A percentile compares a stretch with the other conserved stretches of the same genome.
These are phyloP conservation scores for Phaethornis superciliosus DNA, from an alignment of 2,113 vertebrate species.

Conservation along the genomic window DNA sequence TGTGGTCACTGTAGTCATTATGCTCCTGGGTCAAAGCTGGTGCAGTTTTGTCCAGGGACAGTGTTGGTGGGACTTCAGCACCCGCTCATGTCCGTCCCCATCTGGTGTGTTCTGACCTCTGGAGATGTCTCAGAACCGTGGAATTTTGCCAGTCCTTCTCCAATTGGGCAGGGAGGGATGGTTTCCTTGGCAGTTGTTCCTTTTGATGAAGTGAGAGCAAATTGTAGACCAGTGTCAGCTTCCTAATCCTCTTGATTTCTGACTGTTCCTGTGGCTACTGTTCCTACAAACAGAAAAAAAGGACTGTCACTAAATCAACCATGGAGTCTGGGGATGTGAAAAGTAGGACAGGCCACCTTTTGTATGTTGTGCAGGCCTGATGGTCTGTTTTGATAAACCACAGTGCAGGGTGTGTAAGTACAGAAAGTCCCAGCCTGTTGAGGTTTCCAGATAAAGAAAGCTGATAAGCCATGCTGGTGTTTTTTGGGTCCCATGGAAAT, in stretches of 20 bases:
- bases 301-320: not conserved
- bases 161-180: not conserved
- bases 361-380: rapidly evolving
- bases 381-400: not conserved
- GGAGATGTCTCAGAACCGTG: not conserved
- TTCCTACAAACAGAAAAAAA: not conserved
- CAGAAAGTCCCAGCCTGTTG: not conserved
- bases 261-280: not conserved
- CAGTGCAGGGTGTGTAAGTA: not conserved
- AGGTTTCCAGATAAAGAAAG: slow-evolving; percentile 5
- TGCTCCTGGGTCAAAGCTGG: not conserved
- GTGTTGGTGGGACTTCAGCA: not conserved
- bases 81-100: not conserved
- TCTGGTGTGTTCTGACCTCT: not conserved
- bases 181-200: not conserved
- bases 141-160: not conserved
- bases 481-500: not conserved
- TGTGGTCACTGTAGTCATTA: not conserved
- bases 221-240: not conserved
- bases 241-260: not conserved
- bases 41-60: not conserved
- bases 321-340: not conserved
- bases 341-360: not conserved
- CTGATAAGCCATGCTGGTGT: not conserved
- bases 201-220: not conserved